These are phyloP conservation scores for Pammene fasciana DNA, from an alignment of 2,888 invertebrate genomes.

Conservation along the genomic window DNA sequence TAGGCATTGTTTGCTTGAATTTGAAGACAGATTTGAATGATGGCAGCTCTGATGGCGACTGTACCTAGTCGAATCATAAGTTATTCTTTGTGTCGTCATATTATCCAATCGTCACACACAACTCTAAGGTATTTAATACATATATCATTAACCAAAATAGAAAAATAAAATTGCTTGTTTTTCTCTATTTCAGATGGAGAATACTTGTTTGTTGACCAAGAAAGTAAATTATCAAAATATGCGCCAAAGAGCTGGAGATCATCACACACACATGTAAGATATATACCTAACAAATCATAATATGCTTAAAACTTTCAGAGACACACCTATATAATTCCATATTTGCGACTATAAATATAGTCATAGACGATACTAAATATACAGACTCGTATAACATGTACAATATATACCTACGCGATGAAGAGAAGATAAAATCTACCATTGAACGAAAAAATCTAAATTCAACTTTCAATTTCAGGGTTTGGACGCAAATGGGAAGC, in stretches of 20 bases:
- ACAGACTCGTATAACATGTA: too few relatives aligned
- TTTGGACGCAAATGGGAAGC: constrained; percentile 94
- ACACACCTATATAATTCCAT: too few relatives aligned
- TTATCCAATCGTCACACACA: neutral
- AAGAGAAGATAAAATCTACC: neutral
- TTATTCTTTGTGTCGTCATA: neutral
- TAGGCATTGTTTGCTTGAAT: constrained; percentile 30
- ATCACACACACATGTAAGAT: constrained; percentile 93
- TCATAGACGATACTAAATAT: too few relatives aligned
- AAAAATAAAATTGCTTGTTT: neutral
- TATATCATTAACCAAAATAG: neutral
- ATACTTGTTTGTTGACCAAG: constrained; percentile 96
- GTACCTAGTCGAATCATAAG: neutral
- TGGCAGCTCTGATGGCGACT: neutral
- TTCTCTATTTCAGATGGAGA: constrained; percentile 91
- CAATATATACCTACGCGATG: too few relatives aligned
- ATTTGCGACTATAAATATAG: too few relatives aligned
- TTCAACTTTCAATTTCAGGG: constrained; percentile 83
- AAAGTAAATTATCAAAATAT: constrained; percentile 97
- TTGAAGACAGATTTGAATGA: constrained; percentile 15
- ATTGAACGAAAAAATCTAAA: constrained; percentile 11
- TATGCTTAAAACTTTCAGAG: too few relatives aligned
- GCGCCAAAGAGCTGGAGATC: constrained; percentile 98
- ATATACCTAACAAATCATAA: neutral
- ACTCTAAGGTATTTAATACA: neutral